Base-by-base conservation (phyloP, 2,888 invertebrate genomes). In the Ormyrus rosae region DNA sequence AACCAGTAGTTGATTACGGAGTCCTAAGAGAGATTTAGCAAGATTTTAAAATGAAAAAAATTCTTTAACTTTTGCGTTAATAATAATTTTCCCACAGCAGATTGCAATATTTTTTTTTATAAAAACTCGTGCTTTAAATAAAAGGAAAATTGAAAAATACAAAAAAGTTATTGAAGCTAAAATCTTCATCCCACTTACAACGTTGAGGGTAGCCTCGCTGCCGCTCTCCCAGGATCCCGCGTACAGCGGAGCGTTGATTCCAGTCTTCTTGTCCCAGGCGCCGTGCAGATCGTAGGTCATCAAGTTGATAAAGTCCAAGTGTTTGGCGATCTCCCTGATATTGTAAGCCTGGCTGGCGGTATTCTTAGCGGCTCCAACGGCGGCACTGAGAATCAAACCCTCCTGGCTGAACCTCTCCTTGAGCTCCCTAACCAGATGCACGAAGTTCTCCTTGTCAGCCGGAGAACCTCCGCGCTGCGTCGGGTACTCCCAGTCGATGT, bases 211-310 rank as follows among this genome's bases (percentile, higher is more conserved):
- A 55, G 86, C 84, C n/a, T 86, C 82, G 3, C 82, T 86, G 5
- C 83, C 83, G 5, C 53, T 65, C 50, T 86, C 81, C 11, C 85
- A 53, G 0, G 85, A 86, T 34, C 80, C 80, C 0, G 90, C 87
- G 81, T 93, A 93, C 0, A 96, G 91, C 0, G 95, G 94, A 0
- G 96, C 92, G 86, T 96, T 95, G 76, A 94, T 93, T 0, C 95
- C 95, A 0, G 94, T 93, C 0, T 90, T 90, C 0, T 87, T 69
- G n/a, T 80, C 77, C 72, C 69, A 77, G 0, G 93, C 89, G 2
- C 95, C 95, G 84, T 95, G 94, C 84, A 95, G 91, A 86, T 96
- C 96, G 84, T 96, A 96, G 0, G 95, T 89, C 96, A 96, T 96
- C 0, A 96, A 86, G 85, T 94, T 94, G 69, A 96, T 93, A 51